Conservation (phyloP, 2,797 vertebrate genomes). For the Hafferia zeledoni region DNA sequence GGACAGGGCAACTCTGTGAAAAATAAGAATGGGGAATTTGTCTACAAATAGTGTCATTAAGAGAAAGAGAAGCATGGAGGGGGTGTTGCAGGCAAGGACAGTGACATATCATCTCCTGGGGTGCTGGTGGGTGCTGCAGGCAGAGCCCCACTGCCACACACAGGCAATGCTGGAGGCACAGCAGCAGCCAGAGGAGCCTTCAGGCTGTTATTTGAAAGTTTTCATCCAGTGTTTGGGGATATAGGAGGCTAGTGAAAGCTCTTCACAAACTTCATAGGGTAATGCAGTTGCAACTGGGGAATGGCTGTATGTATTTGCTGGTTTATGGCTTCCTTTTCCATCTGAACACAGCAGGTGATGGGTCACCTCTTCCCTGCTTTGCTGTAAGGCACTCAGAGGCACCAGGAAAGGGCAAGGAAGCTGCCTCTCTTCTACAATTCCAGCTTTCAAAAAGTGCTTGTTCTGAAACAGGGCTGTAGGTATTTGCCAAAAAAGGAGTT, state of each 20-base stretch:
- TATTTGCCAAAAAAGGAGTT: not conserved
- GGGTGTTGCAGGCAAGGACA: not conserved
- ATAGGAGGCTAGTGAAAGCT: not conserved
- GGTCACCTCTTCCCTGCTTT: not conserved
- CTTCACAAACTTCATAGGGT: not conserved
- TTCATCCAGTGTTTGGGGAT: not conserved
- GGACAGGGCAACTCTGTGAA: rapidly evolving
- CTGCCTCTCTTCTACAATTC: not conserved
- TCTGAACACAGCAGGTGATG: not conserved
- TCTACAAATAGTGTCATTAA: rapidly evolving
- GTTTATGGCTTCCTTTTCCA: not conserved
- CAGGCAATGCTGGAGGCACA: not conserved
- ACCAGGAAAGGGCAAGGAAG: not conserved
- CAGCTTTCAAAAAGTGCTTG: not conserved
- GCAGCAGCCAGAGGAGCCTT: not conserved
- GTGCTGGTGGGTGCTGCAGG: not conserved
- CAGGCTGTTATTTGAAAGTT: not conserved
- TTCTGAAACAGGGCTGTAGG: not conserved
- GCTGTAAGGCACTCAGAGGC: rapidly evolving
- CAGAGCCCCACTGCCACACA: rapidly evolving
- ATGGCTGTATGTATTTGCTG: not conserved
- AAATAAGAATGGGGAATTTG: not conserved
- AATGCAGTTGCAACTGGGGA: not conserved
- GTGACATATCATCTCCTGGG: rapidly evolving
- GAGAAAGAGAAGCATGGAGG: not conserved